A percentile compares a stretch with the other conserved stretches of the same genome.
Conservation (phyloP, 2,888 invertebrate genomes). For the Leptogaster cylindrica region DNA sequence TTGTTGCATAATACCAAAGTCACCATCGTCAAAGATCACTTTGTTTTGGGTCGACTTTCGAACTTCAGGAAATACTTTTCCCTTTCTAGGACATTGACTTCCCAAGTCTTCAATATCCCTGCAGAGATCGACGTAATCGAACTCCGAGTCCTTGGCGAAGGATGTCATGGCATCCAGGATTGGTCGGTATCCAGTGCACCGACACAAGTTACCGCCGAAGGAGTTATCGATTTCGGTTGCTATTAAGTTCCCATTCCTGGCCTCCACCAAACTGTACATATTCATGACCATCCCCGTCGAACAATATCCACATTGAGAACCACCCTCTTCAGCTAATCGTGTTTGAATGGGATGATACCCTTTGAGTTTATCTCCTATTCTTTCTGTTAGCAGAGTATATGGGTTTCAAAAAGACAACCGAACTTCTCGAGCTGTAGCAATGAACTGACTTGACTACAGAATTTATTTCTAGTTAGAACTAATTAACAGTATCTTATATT, state of each 20-base stretch:
- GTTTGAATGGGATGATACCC: conserved; percentile 73
- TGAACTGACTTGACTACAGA: too few relatives aligned
- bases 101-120: conserved; percentile 42
- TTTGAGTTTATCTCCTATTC: conserved; percentile 64
- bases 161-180: conserved; percentile 77
- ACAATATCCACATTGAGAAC: conserved; percentile 77
- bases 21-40: not conserved
- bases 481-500: too few relatives aligned
- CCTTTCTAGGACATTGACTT: not conserved
- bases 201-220: conserved; percentile 74
- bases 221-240: conserved; percentile 71
- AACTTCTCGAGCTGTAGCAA: too few relatives aligned
- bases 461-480: too few relatives aligned
- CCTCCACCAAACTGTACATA: conserved; percentile 66
- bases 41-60: not conserved
- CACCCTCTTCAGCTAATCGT: conserved; percentile 68
- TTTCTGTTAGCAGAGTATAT: too few relatives aligned
- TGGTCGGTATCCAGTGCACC: conserved; percentile 76
- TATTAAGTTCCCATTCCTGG: conserved; percentile 62
- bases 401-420: too few relatives aligned
- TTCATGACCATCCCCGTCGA: conserved; percentile 80
- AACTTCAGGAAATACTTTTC: conserved; percentile 4
- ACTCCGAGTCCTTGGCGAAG: conserved; percentile 66
- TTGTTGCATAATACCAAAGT: conserved; percentile 30
- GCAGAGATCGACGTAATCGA: conserved; percentile 26